phyloP scores from a whole-genome alignment of 2,888 invertebrate genomes.

The Pammene aurita region DNA sequence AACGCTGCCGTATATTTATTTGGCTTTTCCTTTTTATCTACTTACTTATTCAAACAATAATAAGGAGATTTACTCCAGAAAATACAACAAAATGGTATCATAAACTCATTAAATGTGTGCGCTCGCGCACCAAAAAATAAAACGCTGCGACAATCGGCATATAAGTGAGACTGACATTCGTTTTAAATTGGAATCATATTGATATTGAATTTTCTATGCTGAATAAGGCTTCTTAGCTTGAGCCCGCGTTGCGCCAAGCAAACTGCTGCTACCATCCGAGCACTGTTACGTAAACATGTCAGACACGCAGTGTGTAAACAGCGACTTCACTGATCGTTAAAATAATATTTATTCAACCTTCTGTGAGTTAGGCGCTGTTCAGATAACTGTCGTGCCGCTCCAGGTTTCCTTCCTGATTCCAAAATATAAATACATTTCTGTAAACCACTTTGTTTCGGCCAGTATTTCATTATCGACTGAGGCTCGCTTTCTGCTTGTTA shows the following conservation, averaged over 20 bases:
- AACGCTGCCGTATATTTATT: no score
- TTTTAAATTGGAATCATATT: neutral
- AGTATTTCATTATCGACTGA: no score
- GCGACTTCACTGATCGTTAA: constrained; percentile 76
- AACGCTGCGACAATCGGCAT: no score
- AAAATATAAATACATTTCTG: neutral
- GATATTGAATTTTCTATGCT: neutral
- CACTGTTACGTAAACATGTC: constrained; percentile 73
- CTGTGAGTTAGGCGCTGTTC: constrained; percentile 52
- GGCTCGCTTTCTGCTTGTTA: no score
- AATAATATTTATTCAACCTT: constrained; percentile 79
- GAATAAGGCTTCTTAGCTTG: constrained; percentile 2
- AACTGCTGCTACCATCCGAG: constrained; percentile 60
- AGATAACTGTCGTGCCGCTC: constrained; percentile 39
- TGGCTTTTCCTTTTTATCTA: no score
- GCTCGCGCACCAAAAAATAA: no score
- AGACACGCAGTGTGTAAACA: constrained; percentile 65
- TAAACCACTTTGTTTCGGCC: neutral
- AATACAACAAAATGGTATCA: no score
- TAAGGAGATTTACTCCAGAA: no score
- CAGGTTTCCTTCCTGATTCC: constrained; percentile 25
- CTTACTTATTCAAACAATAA: no score
- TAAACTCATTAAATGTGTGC: neutral
- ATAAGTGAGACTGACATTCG: neutral
- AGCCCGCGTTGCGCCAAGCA: constrained; percentile 11